A percentile compares a stretch with the other conserved stretches of the same genome.
Conservation (phyloP, 2,888 invertebrate genomes). For the Maniola hyperantus region DNA sequence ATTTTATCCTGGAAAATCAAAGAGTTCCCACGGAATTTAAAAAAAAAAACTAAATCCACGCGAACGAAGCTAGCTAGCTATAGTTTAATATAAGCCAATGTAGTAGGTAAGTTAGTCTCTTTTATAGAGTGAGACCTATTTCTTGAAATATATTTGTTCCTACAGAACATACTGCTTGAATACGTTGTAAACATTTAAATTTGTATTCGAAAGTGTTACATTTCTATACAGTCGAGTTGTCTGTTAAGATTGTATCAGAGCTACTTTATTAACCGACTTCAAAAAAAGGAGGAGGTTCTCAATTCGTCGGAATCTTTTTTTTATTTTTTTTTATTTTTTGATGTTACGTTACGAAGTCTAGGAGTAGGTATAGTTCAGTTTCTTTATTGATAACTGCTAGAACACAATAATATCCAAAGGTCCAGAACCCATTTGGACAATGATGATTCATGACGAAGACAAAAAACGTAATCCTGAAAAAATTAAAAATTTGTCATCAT, state of each 20-base stretch:
- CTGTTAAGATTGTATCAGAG: conserved; percentile 27
- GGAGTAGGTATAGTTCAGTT: conserved; percentile 5
- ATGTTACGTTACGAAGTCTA: conserved; percentile 9
- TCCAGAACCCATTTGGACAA: not conserved
- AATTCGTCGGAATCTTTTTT: no score
- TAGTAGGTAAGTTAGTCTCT: not conserved
- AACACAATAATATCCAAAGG: not conserved
- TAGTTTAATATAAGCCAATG: not conserved
- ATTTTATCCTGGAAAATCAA: no score
- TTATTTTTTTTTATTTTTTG: no score
- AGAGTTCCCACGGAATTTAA: no score
- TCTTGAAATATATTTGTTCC: conserved; percentile 1
- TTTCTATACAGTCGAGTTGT: conserved; percentile 24
- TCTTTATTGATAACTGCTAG: not conserved
- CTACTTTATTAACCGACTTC: no score
- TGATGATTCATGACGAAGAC: not conserved
- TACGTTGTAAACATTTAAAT: conserved; percentile 29
- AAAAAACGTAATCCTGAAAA: no score
- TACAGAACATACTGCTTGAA: conserved; percentile 16
- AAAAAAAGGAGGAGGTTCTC: no score
- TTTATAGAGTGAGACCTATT: not conserved
- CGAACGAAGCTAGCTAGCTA: no score
- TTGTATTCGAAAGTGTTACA: conserved; percentile 30
- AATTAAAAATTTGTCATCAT: no score
- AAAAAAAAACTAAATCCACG: no score